Evolutionary conservation across 2,797 vertebrate genomes (phyloP).

Genomic region (Melanogrammus aeglefinus): DNA sequence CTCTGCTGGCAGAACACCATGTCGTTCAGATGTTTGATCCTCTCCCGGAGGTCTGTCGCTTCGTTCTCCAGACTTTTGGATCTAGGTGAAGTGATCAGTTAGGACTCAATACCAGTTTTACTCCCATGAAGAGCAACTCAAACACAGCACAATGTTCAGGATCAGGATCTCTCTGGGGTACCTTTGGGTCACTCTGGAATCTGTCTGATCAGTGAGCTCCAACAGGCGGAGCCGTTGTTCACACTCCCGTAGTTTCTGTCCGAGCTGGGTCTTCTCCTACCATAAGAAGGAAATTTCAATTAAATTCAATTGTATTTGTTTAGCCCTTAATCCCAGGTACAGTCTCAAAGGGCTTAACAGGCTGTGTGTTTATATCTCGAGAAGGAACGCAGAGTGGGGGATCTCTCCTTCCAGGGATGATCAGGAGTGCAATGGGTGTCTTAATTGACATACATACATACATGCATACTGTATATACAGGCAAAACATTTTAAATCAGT

Average conservation of each 20-base stretch:
- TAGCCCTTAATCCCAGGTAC: no score
- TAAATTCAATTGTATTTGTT: no score
- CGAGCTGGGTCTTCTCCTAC: slow-evolving; percentile 88
- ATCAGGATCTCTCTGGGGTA: slow-evolving; percentile 34
- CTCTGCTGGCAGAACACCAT: slow-evolving; percentile 99
- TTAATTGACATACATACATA: not conserved
- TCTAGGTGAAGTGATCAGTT: slow-evolving; percentile 59
- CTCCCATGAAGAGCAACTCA: not conserved
- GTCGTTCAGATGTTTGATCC: slow-evolving; percentile 94
- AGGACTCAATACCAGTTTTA: not conserved
- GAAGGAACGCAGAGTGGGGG: no score
- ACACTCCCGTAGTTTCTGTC: slow-evolving; percentile 81
- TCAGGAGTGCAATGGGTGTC: not conserved
- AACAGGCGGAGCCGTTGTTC: slow-evolving; percentile 76
- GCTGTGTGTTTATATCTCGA: no score
- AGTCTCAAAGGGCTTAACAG: no score
- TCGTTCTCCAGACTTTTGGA: slow-evolving; percentile 81
- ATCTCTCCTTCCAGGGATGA: no score
- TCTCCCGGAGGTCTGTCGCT: slow-evolving; percentile 81
- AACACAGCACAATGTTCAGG: not conserved
- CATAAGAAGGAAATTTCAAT: slow-evolving; percentile 3
- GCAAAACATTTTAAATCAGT: no score
- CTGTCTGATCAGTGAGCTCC: slow-evolving; percentile 68
- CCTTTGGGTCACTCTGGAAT: slow-evolving; percentile 60
- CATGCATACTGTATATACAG: no score